Conservation (phyloP, 2,888 invertebrate genomes). For the Drosophila antonietae region DNA sequence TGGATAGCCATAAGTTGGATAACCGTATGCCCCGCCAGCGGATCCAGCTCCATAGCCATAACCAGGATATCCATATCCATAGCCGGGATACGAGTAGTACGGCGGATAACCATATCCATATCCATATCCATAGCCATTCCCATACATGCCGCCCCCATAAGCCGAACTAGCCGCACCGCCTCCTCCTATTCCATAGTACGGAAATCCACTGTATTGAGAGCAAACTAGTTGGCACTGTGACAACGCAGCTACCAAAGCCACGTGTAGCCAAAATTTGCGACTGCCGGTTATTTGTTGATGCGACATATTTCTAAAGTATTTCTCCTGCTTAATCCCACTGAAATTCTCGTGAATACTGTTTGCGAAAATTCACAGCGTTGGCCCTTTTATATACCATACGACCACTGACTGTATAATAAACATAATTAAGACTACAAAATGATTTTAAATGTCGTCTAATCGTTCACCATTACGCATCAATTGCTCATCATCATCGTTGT, state of each 20-base stretch:
- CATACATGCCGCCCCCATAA: conserved; percentile 28
- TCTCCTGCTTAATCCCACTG: conserved; percentile 29
- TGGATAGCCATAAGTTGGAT: conserved; percentile 43
- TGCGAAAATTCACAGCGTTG: conserved; percentile 19
- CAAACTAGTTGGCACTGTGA: conserved; percentile 34
- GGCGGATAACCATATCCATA: conserved; percentile 50
- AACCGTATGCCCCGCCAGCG: conserved; percentile 30
- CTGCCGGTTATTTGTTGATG: conserved; percentile 9
- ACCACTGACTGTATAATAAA: conserved; percentile 15
- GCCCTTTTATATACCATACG: conserved; percentile 52
- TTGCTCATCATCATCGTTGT: conserved; percentile 31
- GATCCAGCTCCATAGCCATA: conserved; percentile 34
- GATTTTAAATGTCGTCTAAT: conserved; percentile 70
- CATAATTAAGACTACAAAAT: conserved; percentile 45
- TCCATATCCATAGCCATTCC: conserved; percentile 52
- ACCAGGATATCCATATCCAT: conserved; percentile 31
- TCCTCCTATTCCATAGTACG: conserved; percentile 50
- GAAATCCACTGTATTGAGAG: conserved; percentile 64
- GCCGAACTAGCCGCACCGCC: conserved; percentile 20
- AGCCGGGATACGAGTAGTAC: conserved; percentile 32
- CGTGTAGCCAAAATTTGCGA: conserved; percentile 33
- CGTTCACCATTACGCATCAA: conserved; percentile 42
- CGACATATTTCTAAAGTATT: conserved; percentile 47
- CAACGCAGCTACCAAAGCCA: conserved; percentile 28
- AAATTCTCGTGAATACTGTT: conserved; percentile 50